These are phyloP conservation scores for Elephantulus edwardii DNA, from an alignment of 2,113 vertebrate genomes.

Conservation along the genomic window DNA sequence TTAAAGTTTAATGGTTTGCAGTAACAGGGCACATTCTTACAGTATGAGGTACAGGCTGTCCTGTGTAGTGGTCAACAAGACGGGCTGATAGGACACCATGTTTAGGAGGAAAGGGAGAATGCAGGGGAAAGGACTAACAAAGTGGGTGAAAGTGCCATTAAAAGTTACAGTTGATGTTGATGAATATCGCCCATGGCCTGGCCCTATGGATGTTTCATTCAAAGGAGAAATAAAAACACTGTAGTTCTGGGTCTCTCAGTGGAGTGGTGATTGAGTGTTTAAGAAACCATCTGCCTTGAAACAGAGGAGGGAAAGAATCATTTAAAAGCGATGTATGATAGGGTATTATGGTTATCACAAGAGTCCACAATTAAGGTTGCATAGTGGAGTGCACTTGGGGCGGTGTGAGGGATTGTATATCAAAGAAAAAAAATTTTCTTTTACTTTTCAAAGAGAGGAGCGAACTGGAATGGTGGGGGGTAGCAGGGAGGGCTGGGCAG, in stretches of 20 bases:
- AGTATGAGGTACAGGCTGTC: background rate
- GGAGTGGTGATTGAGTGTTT: background rate
- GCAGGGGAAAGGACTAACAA: background rate
- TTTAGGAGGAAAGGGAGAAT: background rate
- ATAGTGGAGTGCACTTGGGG: too few relatives aligned
- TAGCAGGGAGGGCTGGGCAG: too few relatives aligned
- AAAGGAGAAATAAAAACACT: background rate
- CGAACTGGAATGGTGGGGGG: too few relatives aligned
- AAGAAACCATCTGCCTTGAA: background rate
- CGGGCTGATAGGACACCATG: background rate
- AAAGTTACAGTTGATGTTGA: background rate
- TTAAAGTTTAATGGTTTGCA: slow-evolving; percentile 50
- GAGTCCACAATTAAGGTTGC: too few relatives aligned
- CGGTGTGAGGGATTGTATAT: too few relatives aligned
- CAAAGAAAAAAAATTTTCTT: too few relatives aligned
- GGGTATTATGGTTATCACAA: too few relatives aligned
- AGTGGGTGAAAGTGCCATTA: background rate
- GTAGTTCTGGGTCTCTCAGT: background rate
- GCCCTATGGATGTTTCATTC: background rate
- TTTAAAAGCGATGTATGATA: too few relatives aligned
- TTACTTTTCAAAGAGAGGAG: too few relatives aligned
- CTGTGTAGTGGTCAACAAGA: background rate
- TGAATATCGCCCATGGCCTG: background rate
- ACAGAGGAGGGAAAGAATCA: too few relatives aligned
- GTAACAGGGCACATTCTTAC: slow-evolving; percentile 16